Percentiles rank a stretch among this genome's conserved stretches.
Conservation (phyloP, 35 echinoderm and acorn worm genomes). For the Heliocidaris erythrogramma region DNA sequence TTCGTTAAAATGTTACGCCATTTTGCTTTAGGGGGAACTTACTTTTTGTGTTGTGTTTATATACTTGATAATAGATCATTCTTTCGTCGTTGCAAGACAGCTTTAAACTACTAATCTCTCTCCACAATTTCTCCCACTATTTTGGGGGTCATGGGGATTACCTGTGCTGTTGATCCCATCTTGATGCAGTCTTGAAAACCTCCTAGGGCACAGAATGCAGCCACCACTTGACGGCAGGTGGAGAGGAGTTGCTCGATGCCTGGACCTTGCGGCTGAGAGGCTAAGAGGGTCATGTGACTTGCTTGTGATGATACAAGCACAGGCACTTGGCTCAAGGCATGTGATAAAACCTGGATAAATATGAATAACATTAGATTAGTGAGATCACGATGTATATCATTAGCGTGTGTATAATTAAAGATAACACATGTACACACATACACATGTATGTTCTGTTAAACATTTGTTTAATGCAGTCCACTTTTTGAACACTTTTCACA, state of each 20-base stretch:
- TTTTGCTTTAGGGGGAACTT: no score
- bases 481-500: no score
- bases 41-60: no score
- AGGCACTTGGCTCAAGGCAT: constrained; percentile 67
- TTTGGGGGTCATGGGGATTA: background rate
- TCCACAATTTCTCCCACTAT: background rate
- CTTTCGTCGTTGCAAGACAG: no score
- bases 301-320: constrained; percentile 52
- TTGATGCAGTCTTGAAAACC: constrained; percentile 77
- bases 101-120: no score
- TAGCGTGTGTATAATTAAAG: no score
- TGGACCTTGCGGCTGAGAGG: constrained; percentile 65
- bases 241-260: constrained; percentile 58
- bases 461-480: no score
- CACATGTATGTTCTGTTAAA: no score
- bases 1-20: no score
- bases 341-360: constrained; percentile 56
- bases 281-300: constrained; percentile 65
- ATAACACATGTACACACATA: no score
- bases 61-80: background rate
- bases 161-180: constrained; percentile 62
- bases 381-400: no score
- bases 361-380: background rate
- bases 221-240: constrained; percentile 78
- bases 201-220: constrained; percentile 85